Conservation (phyloP, 2,113 vertebrate species). For the Polypterus bichir region DNA sequence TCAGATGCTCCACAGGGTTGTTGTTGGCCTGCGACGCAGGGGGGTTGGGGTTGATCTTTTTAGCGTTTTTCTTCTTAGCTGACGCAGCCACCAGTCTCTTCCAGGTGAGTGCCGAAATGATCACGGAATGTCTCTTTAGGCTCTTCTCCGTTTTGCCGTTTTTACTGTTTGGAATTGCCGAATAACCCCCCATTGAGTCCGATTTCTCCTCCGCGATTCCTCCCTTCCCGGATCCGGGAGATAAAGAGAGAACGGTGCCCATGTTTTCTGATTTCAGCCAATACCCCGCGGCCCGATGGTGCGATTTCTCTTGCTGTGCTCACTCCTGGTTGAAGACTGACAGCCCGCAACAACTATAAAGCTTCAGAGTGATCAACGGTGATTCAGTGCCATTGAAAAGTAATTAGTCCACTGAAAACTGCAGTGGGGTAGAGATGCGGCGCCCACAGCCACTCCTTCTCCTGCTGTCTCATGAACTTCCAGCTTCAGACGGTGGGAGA, state of each 20-base stretch:
- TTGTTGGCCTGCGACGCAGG: conserved; percentile 23
- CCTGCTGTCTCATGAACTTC: conserved; percentile 17
- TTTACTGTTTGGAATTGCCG: conserved; percentile 22
- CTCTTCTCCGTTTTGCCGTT: conserved; percentile 57
- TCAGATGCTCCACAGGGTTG: conserved; percentile 43
- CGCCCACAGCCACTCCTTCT: conserved; percentile 23
- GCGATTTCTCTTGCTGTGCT: conserved; percentile 18
- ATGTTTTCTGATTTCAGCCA: conserved; percentile 43
- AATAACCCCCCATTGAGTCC: conserved; percentile 15
- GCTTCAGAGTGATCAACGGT: conserved; percentile 30
- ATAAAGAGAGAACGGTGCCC: conserved; percentile 87
- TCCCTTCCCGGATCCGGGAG: conserved; percentile 58
- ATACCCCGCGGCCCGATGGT: conserved; percentile 25
- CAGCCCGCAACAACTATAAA: not conserved
- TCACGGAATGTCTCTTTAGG: conserved; percentile 69
- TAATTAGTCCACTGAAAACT: conserved; percentile 17
- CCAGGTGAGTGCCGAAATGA: conserved; percentile 78
- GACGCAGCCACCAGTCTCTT: conserved; percentile 72
- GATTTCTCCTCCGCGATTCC: conserved; percentile 39
- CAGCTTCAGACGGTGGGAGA: conserved; percentile 25
- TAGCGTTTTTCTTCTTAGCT: conserved; percentile 78
- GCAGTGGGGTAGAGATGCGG: conserved; percentile 12
- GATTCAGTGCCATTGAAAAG: conserved; percentile 35
- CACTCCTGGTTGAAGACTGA: not conserved
- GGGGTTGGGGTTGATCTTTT: conserved; percentile 79